Base-by-base conservation (phyloP, 1,140 invertebrate species). In the Protaetia brevitarsis region DNA sequence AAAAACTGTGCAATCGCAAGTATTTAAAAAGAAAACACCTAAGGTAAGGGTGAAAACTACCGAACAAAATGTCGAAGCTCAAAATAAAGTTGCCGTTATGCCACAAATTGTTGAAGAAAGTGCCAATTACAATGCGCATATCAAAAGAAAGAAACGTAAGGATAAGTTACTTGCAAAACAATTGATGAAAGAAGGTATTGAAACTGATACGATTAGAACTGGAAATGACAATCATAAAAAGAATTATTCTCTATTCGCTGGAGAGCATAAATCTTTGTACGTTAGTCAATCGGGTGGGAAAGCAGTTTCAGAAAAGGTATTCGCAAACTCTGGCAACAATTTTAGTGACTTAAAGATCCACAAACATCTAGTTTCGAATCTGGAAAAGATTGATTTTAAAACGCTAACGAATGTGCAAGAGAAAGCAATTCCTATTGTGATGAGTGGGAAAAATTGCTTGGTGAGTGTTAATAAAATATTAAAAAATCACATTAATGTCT, bases 331-430 rank as follows among this genome's bases (percentile, higher is more conserved):
- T 28, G 83, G 82, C 2, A 82, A 79, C 30, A 86, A 82, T 59
- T 91, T 93, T 72, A 79, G 78, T 23, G 85, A 89, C 66, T 76
- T 93, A 26, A 81, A 85, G 27, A 81, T 94, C 70, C 91, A 94
- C 81, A 81, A 84, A 27, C 83, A 87, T 72, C 81, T 90, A 80
- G 81, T 93, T 11, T 87, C 89, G 57, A 95, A 93, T 80, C 83
- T 97, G 57, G 84, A 89, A 69, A 88, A 94, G 73, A 85, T 89
- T 73, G 80, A 84, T 66, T 87, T 95, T 56, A 87, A 80, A 29
- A 86, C 88, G 71, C 82, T 95, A 77, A 97, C 95, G 28, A 88
- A 84, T 23, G 93, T 96, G 1, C 95, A 97, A 77, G 85, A 92
- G 75, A 87, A 88, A 81, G 83, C 93, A 8, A 91, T 96, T 67